A percentile compares a stretch with the other conserved stretches of the same genome.
These are phyloP conservation scores for Dissostichus mawsoni DNA, from an alignment of 2,113 vertebrate species.

Conservation along the genomic window DNA sequence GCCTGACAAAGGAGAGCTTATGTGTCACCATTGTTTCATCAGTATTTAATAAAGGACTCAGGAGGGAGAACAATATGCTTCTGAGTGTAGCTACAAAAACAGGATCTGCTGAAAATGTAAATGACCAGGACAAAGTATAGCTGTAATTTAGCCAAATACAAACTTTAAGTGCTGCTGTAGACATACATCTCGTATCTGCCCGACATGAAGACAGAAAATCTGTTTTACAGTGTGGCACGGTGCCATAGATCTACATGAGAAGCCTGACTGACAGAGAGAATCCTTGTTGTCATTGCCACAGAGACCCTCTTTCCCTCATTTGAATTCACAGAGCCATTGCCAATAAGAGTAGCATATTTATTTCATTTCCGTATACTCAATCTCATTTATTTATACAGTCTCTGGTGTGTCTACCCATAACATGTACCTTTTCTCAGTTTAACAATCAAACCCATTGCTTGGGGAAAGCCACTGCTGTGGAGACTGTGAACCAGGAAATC, in stretches of 20 bases:
- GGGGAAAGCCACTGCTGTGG: conserved; percentile 54
- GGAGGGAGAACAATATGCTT: conserved; percentile 39
- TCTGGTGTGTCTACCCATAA: conserved; percentile 62
- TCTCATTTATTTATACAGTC: conserved; percentile 67
- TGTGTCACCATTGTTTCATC: conserved; percentile 72
- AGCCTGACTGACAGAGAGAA: conserved; percentile 48
- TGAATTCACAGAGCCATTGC: conserved; percentile 63
- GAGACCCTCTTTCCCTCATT: conserved; percentile 62
- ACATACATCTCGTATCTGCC: conserved; percentile 43
- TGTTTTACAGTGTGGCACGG: conserved; percentile 2
- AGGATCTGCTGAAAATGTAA: conserved; percentile 31
- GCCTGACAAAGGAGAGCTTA: conserved; percentile 72
- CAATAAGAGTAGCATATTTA: conserved; percentile 68
- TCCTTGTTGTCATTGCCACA: conserved; percentile 35
- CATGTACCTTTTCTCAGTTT: conserved; percentile 77
- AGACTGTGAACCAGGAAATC: conserved; percentile 74
- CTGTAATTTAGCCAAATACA: conserved; percentile 23
- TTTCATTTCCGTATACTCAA: conserved; percentile 76
- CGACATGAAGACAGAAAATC: conserved; percentile 68
- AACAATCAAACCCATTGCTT: conserved; percentile 67
- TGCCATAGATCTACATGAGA: conserved; percentile 66
- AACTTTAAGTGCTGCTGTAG: conserved; percentile 27
- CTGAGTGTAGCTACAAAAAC: conserved; percentile 26
- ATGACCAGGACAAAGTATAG: conserved; percentile 23
- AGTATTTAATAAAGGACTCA: conserved; percentile 68